A percentile compares a stretch with the other conserved stretches of the same genome.
phyloP scores from a whole-genome alignment of 2,113 vertebrate genomes.

The Sceloporus undulatus region DNA sequence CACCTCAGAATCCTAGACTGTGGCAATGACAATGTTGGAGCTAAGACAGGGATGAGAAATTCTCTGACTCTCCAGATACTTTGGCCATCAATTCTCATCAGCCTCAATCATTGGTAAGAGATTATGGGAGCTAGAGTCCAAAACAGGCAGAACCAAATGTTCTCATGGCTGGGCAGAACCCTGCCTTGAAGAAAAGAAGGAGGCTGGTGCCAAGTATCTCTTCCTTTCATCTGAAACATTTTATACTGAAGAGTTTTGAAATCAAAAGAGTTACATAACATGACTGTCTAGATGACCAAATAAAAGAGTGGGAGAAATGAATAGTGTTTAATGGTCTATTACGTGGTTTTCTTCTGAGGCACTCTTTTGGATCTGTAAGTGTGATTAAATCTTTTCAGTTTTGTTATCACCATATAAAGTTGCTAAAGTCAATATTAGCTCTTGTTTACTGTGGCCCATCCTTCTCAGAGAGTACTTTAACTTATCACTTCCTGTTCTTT shows the following conservation, averaged over 20 bases:
- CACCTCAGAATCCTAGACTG: not conserved
- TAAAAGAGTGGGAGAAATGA: not conserved
- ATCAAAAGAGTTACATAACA: not conserved
- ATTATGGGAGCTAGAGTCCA: no score
- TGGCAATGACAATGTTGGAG: not conserved
- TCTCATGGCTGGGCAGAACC: no score
- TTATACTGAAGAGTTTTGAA: not conserved
- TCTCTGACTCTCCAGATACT: no score
- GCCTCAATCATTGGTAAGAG: no score
- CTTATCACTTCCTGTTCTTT: conserved; percentile 25
- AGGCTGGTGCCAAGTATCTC: not conserved
- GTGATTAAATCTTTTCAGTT: conserved; percentile 57
- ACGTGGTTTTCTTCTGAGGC: conserved; percentile 58
- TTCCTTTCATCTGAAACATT: not conserved
- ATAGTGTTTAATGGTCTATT: not conserved
- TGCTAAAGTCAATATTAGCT: conserved; percentile 46
- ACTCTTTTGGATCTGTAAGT: conserved; percentile 32
- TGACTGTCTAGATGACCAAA: not conserved
- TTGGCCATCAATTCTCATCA: no score
- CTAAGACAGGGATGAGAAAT: not conserved
- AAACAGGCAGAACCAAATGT: no score
- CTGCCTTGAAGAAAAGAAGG: not conserved
- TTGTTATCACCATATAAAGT: conserved; percentile 62
- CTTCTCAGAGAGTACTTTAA: conserved; percentile 32
- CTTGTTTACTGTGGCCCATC: conserved; percentile 54